Percentiles rank a stretch among this genome's conserved stretches.
Evolutionary conservation across 1,140 invertebrate genomes (phyloP).

Genomic region (Oedothorax gibbosus): DNA sequence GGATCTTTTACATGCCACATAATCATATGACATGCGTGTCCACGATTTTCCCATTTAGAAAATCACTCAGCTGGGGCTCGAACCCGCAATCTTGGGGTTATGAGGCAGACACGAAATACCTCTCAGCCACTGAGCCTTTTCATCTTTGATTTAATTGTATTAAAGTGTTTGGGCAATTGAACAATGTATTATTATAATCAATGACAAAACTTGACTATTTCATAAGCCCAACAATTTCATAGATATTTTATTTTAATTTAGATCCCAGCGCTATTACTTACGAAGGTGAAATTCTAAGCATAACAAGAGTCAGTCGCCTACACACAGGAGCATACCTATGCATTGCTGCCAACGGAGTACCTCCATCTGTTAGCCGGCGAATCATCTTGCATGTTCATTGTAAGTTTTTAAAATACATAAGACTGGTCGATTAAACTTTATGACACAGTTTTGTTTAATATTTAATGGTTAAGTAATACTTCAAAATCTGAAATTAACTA

Average conservation of each 20-base stretch:
- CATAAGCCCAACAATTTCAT: too few species aligned
- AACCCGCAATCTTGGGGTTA: too few species aligned
- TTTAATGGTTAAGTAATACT: background rate
- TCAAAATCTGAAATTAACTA: background rate
- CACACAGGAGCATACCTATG: constrained; percentile 86
- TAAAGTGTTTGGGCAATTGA: too few species aligned
- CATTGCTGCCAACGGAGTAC: constrained; percentile 74
- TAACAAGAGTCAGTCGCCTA: constrained; percentile 84
- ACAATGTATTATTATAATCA: too few species aligned
- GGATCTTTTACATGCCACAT: too few species aligned
- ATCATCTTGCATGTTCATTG: constrained; percentile 95
- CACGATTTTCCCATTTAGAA: too few species aligned
- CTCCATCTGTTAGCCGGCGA: constrained; percentile 82
- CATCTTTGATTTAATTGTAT: too few species aligned
- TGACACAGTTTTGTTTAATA: background rate
- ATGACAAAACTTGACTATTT: too few species aligned
- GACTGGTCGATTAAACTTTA: background rate
- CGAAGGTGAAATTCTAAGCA: constrained; percentile 85
- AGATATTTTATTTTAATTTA: background rate
- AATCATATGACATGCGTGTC: too few species aligned
- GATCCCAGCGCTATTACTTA: constrained; percentile 57
- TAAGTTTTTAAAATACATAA: constrained; percentile 74
- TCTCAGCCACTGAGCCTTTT: too few species aligned
- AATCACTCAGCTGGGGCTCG: too few species aligned
- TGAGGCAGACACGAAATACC: too few species aligned